Base-by-base conservation (phyloP, 1,140 invertebrate species). In the Tetramorium simillimum region DNA sequence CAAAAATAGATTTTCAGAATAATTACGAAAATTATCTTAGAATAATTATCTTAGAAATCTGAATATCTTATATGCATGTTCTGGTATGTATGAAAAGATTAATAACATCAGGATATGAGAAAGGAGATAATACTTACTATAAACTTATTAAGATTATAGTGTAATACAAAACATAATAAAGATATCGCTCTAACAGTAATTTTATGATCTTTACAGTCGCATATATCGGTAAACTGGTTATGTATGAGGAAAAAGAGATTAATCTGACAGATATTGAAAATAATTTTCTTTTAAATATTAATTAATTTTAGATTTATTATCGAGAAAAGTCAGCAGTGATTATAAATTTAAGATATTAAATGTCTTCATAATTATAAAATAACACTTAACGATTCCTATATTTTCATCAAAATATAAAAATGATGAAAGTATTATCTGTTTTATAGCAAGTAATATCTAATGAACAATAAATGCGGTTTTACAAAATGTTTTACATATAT, bases 161-260 rank as follows among this genome's bases (percentile, higher is more conserved):
- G 16, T 63, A 43, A 81, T 33, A 24, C 16, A 28, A 53, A 10
- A 81, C 16, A 14, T 33, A 49, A 49, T 62, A 78, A 63, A 49
- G 40, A 46, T 78, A 78, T 43, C 58, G 75, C 75, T 78, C 10
- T 77, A 77, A 77, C 75, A 77, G 24, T 63, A 63, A 63, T 18
- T 63, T 77, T 63, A 49, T 1, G 9, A 63, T 63, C 33, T 78
- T 60, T 62, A 28, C 40, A 37, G 4, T 2, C 58, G 24, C 28
- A 58, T 49, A 51, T 16, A 51, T 2, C 24, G 28, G 65, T 63
- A 33, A 18, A 63, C 43, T 53, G 28, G 6, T 78, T 49, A 33
- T 37, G 24, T 12, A 53, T 14, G 18, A 33, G 3, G 18, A 65
- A 18, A 24, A 24, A 37, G 3, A 37, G 33, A 75, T 58, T 56